Base-by-base conservation (phyloP, 2,113 vertebrate species). In the Quiscalus mexicanus region DNA sequence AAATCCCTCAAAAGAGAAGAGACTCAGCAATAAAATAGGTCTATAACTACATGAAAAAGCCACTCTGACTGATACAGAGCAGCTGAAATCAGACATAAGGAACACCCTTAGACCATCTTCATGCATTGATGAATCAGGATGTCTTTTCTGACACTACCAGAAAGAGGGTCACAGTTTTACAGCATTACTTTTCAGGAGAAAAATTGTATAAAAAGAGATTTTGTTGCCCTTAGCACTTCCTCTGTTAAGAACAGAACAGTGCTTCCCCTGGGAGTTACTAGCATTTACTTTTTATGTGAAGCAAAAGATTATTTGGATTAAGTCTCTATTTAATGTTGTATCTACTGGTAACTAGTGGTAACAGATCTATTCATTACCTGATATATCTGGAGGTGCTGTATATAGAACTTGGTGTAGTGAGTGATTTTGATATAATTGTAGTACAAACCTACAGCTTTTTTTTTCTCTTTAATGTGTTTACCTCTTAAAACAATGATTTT, bases 271-370 rank as follows among this genome's bases (percentile, higher is more conserved):
- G 70, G 77, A 91, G 16, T 84, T 84, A 52, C 42, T 93, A 80
- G 37, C 63, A 63, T 86, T 90, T 93, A 35, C 31, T 45, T 97
- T 84, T 73, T 76, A 60, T 95, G 60, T 70, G 71, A 90, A 80
- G 64, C 58, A 90, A 83, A 83, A 88, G 19, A 78, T 52, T 83
- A 81, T 85, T 92, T 96, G 76, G 73, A 88, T 90, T 86, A 78
- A 73, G 23, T 44, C 21, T 68, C 12, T 81, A 31, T 79, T 93
- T 88, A 50, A 80, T 80, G 63, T 65, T 90, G 28, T 74, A 5
- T 45, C 63, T 77, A 19, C 39, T 74, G 79, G 68, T 83, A 92
- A 37, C 92, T 86, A 49, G n/a, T 84, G 64, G 59, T 83, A 84
- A 84, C 59, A 90, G 30, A 74, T 52, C 76, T 86, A 12, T 84